A percentile compares a stretch with the other conserved stretches of the same genome.
Conservation (phyloP, 2,888 invertebrate species). For the Schizotus pectinicornis region DNA sequence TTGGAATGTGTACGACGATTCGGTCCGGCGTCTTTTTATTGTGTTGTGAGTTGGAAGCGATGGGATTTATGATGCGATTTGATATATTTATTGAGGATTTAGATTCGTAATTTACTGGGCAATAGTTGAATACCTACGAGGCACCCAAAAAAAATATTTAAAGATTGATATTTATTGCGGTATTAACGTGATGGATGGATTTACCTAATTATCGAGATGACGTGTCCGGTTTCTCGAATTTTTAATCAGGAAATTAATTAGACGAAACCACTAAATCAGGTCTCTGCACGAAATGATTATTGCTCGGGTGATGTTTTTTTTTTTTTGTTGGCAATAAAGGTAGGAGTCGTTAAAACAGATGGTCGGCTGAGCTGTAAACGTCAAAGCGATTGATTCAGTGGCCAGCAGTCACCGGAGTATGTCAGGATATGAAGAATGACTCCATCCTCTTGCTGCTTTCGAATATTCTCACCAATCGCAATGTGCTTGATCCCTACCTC, state of each 20-base stretch:
- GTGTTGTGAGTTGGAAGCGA: slow-evolving; percentile 43
- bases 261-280: slow-evolving; percentile 11
- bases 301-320: background rate
- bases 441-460: slow-evolving; percentile 1
- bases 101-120: slow-evolving; percentile 50
- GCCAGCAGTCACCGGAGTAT: slow-evolving; percentile 34
- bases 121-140: slow-evolving; percentile 17
- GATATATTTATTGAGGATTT: slow-evolving; percentile 54
- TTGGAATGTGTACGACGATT: slow-evolving; percentile 43
- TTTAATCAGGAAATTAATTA: slow-evolving; percentile 21
- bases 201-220: slow-evolving; percentile 19
- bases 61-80: slow-evolving; percentile 52
- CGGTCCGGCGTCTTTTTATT: slow-evolving; percentile 30
- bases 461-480: too few relatives aligned
- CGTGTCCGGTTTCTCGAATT: slow-evolving; percentile 16
- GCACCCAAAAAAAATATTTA: slow-evolving; percentile 38
- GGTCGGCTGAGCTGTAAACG: slow-evolving; percentile 29
- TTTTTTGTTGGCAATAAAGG: background rate
- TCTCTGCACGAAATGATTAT: slow-evolving; percentile 2
- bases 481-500: too few relatives aligned
- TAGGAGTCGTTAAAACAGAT: background rate
- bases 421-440: slow-evolving; percentile 38
- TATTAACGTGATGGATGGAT: slow-evolving; percentile 49
- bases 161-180: slow-evolving; percentile 51
- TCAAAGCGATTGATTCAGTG: slow-evolving; percentile 40